A percentile compares a stretch with the other conserved stretches of the same genome.
phyloP scores from a whole-genome alignment of 2,888 invertebrate species.

The Gordius sp. region DNA sequence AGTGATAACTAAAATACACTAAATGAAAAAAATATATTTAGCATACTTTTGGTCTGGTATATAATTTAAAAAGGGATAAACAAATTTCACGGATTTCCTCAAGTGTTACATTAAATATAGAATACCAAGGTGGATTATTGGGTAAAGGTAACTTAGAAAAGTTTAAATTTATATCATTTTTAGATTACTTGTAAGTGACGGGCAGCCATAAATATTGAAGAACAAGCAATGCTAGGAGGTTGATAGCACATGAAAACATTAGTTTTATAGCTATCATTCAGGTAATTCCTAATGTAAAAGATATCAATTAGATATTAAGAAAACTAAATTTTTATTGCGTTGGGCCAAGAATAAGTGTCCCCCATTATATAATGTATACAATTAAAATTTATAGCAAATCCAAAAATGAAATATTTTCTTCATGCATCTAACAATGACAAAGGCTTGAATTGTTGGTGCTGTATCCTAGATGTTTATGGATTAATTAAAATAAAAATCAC shows the following conservation, averaged over 20 bases:
- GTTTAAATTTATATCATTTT: conserved; percentile 14
- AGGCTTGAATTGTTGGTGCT: too few species aligned
- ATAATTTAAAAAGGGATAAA: conserved; percentile 50
- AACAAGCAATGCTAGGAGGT: conserved; percentile 90
- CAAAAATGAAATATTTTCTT: too few species aligned
- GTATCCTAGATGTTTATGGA: too few species aligned
- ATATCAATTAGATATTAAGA: neutral
- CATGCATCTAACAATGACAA: too few species aligned
- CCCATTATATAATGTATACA: too few species aligned
- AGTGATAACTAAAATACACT: neutral
- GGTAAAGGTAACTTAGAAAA: conserved; percentile 40
- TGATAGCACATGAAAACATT: conserved; percentile 81
- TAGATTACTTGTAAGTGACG: conserved; percentile 45
- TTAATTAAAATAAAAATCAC: too few species aligned
- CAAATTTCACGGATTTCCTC: conserved; percentile 57
- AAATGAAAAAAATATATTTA: neutral
- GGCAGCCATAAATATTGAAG: conserved; percentile 86
- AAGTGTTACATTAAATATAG: conserved; percentile 55
- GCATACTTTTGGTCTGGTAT: conserved; percentile 50
- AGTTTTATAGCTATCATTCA: conserved; percentile 90
- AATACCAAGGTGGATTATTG: conserved; percentile 61
- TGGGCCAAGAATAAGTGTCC: too few species aligned
- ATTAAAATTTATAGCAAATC: too few species aligned
- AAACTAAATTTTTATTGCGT: neutral
- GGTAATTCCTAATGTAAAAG: conserved; percentile 50